phyloP scores from a whole-genome alignment of 2,113 vertebrate genomes.

The Poeciliopsis turrubarensis region DNA sequence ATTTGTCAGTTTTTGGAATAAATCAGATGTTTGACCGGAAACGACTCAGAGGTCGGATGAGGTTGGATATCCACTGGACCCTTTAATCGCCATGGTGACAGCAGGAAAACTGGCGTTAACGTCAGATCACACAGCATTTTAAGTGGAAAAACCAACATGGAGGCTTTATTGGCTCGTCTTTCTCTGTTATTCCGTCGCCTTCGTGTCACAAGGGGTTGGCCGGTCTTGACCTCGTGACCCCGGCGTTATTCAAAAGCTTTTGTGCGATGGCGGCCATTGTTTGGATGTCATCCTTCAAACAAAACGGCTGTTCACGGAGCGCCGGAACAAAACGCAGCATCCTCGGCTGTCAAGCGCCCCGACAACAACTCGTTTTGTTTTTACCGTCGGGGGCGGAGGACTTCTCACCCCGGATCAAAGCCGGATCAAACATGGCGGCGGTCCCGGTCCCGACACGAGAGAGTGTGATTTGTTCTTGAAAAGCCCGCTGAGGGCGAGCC shows the following conservation, averaged over 20 bases:
- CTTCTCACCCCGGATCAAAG: constrained; percentile 74
- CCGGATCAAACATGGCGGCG: constrained; percentile 67
- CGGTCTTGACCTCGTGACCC: constrained; percentile 67
- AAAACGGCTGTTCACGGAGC: constrained; percentile 65
- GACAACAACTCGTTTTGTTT: constrained; percentile 39
- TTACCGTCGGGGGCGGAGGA: constrained; percentile 46
- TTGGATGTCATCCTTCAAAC: constrained; percentile 67
- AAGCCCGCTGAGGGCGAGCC: constrained; percentile 72
- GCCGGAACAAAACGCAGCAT: constrained; percentile 69
- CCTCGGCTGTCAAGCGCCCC: constrained; percentile 65
- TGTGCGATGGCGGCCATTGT: constrained; percentile 55
- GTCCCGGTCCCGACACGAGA: constrained; percentile 54
- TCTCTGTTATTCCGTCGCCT: constrained; percentile 17
- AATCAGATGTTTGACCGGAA: not conserved
- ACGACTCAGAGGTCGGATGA: not conserved
- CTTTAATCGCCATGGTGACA: constrained; percentile 1
- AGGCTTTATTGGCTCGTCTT: constrained; percentile 22
- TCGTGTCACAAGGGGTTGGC: constrained; percentile 55
- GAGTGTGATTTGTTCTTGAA: constrained; percentile 59
- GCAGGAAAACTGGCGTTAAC: constrained; percentile 11
- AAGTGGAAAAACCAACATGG: constrained; percentile 29
- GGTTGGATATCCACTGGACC: not conserved
- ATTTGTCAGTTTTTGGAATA: not conserved
- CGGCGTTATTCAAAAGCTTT: constrained; percentile 36
- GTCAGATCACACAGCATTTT: constrained; percentile 12